A percentile compares a stretch with the other conserved stretches of the same genome.
Conservation (phyloP, 1,140 invertebrate genomes). For the Harpegnathos saltator region DNA sequence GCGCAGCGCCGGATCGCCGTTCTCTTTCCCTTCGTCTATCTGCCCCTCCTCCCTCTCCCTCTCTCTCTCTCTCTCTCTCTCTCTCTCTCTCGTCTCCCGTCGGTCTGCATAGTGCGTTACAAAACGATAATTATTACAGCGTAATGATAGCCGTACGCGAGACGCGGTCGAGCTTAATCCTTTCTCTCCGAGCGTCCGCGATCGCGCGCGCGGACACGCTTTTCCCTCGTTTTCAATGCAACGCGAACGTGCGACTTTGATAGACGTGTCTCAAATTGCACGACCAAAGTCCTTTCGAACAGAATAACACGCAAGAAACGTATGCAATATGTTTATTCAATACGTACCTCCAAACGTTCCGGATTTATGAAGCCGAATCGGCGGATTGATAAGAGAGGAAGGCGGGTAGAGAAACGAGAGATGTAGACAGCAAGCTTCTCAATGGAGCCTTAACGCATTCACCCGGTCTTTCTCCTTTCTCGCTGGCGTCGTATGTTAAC, state of each 20-base stretch:
- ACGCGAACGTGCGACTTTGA: background rate
- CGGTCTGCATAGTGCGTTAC: slow-evolving; percentile 15
- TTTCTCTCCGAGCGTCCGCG: slow-evolving; percentile 31
- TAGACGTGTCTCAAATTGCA: background rate
- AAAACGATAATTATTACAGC: slow-evolving; percentile 55
- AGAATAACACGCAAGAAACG: background rate
- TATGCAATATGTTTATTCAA: no score
- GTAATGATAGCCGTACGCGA: slow-evolving; percentile 24
- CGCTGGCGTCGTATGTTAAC: no score
- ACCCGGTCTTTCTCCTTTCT: no score
- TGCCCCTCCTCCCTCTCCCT: no score
- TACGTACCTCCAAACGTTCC: no score
- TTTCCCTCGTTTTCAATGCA: slow-evolving; percentile 40
- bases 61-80: no score
- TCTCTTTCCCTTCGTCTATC: background rate
- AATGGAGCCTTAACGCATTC: no score
- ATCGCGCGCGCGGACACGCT: background rate
- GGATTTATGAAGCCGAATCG: no score
- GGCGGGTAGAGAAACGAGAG: no score
- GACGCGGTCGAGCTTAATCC: slow-evolving; percentile 24
- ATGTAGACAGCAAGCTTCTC: no score
- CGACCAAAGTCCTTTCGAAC: background rate
- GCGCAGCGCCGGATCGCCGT: slow-evolving; percentile 29
- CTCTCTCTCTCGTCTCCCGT: no score
- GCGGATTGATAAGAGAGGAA: no score